Base-by-base conservation (phyloP, 2,888 invertebrate genomes). In the Dusona sp. region DNA sequence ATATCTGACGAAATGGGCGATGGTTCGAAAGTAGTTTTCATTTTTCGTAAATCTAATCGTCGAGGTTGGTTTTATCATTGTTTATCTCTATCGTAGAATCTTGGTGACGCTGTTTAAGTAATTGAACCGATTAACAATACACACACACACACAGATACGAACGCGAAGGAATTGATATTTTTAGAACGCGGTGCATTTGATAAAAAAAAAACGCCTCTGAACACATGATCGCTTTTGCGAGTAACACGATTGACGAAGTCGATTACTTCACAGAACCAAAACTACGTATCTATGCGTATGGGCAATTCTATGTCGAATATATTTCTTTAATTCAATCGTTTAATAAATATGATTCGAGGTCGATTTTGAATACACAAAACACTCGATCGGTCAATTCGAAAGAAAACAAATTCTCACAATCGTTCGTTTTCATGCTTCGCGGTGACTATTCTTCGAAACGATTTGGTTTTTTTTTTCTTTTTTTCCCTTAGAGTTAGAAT, bases 181-280 rank as follows among this genome's bases (percentile, higher is more conserved):
- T 68, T 79, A 79, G 79, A 68, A 8, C 3, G 57, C 57, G 79
- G 45, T 25, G 70, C 48, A 70, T 70, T 70, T 57, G 79, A 79
- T 72, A 72, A 38, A 73, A 79, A 73, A 79, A 72, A 79, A 79
- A 65, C 64, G 73, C 25, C 25, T 72, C 33, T 38, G 29, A 64
- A 51, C 80, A 57, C 80, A 80, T 38, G 80, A 80, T 80, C 80
- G 72, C 80, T 73, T 80, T 80, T 11, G 51, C 80, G 72, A 65
- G 73, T 73, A 80, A 51, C 48, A 57, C 64, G 64, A 65, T 33
- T 65, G 73, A 51, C 51, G 29, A 48, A 72, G 73, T 51, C 72
- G 80, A 65, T 72, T 54, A 73, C 38, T 22, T 16, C 68, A 25
- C 65, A 22, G 29, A 29, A 36, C 22, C 45, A 70, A 29, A 45